Evolutionary conservation across 1,140 invertebrate species (phyloP).

Genomic region (Drosophila gunungcola): DNA sequence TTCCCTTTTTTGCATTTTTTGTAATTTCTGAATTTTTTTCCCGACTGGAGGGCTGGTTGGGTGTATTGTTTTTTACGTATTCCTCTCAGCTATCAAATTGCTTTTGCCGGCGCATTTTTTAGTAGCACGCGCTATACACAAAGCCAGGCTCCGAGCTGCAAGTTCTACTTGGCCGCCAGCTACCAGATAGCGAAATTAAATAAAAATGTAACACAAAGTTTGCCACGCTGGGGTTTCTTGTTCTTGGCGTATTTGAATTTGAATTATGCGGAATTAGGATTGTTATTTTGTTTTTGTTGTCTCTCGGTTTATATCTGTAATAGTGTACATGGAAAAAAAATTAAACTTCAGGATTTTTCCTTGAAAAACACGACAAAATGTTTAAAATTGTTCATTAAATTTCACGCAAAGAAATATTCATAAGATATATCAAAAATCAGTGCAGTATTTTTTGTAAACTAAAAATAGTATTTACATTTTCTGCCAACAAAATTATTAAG

Average conservation of each 20-base stretch:
- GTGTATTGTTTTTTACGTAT: slow-evolving; percentile 79
- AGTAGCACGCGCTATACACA: slow-evolving; percentile 56
- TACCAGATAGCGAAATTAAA: slow-evolving; percentile 76
- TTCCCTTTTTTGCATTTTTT: slow-evolving; percentile 61
- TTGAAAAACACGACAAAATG: too few species aligned
- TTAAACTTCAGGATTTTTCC: not conserved
- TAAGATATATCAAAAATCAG: too few species aligned
- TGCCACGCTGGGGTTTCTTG: slow-evolving; percentile 14
- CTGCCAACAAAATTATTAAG: too few species aligned
- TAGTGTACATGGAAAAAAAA: not conserved
- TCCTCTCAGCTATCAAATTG: slow-evolving; percentile 78
- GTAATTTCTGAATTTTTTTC: slow-evolving; percentile 19
- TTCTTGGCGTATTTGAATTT: slow-evolving; percentile 72
- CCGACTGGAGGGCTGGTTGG: slow-evolving; percentile 23
- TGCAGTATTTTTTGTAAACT: too few species aligned
- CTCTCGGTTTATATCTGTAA: slow-evolving; percentile 12
- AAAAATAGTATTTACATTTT: too few species aligned
- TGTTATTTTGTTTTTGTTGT: slow-evolving; percentile 53
- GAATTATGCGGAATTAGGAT: slow-evolving; percentile 79
- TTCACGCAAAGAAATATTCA: too few species aligned
- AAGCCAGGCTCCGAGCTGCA: slow-evolving; percentile 46
- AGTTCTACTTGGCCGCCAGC: slow-evolving; percentile 34
- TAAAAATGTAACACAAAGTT: slow-evolving; percentile 81
- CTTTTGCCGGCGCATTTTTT: slow-evolving; percentile 79
- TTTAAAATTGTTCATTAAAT: not conserved